A percentile compares a stretch with the other conserved stretches of the same genome.
Evolutionary conservation across 2,888 invertebrate genomes (phyloP).

Genomic region (Leptinotarsa tumamoca): DNA sequence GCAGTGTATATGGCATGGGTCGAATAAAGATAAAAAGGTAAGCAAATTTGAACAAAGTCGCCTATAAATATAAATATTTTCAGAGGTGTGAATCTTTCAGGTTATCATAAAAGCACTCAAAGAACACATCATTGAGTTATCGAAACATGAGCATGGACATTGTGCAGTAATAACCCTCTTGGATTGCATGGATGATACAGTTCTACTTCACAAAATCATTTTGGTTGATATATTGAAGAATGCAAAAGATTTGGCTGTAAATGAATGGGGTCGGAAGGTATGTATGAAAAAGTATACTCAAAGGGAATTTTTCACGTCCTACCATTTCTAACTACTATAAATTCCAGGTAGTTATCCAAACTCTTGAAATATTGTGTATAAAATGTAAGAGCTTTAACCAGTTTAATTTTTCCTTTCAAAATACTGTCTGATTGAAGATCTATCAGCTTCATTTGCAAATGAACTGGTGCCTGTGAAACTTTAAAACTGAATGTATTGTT

Average conservation of each 20-base stretch:
- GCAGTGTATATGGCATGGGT: slow-evolving; percentile 89
- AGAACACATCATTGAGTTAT: slow-evolving; percentile 82
- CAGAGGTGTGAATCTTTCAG: slow-evolving; percentile 65
- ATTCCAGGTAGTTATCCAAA: no score
- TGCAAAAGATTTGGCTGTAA: slow-evolving; percentile 76
- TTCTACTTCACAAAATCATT: slow-evolving; percentile 85
- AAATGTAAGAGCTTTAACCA: no score
- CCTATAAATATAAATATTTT: slow-evolving; percentile 3
- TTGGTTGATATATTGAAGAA: slow-evolving; percentile 77
- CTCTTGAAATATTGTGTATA: no score
- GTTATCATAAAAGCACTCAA: slow-evolving; percentile 89
- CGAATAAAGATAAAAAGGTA: slow-evolving; percentile 82
- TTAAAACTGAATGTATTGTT: no score
- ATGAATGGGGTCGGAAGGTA: slow-evolving; percentile 88
- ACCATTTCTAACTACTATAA: no score
- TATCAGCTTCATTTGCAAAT: no score
- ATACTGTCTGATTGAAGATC: no score
- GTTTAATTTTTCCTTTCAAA: no score
- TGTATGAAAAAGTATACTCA: neutral
- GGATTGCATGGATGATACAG: slow-evolving; percentile 93
- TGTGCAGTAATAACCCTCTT: slow-evolving; percentile 84
- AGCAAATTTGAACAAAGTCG: slow-evolving; percentile 18
- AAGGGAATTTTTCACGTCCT: no score
- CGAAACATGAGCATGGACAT: slow-evolving; percentile 90
- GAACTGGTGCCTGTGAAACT: no score